Conservation (phyloP, 2,888 invertebrate species). For the Hipparchia sbordonii region DNA sequence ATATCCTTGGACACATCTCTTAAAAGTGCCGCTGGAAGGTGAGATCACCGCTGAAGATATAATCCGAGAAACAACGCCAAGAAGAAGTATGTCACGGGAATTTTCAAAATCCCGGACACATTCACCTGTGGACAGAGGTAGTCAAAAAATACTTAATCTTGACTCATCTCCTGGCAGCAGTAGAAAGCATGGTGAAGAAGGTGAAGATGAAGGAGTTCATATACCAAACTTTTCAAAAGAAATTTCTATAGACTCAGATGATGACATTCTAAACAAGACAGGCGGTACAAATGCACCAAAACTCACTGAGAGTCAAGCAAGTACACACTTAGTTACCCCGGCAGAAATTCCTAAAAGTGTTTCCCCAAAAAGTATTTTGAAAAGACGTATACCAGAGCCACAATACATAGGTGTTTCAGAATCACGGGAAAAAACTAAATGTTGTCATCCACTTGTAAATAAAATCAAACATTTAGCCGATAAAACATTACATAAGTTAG, state of each 20-base stretch:
- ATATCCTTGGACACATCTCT: conserved; percentile 91
- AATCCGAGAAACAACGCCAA: conserved; percentile 71
- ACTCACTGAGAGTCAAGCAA: conserved; percentile 61
- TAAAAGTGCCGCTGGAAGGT: conserved; percentile 84
- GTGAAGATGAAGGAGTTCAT: conserved; percentile 72
- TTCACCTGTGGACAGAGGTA: conserved; percentile 64
- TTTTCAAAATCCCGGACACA: conserved; percentile 73
- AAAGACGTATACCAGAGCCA: conserved; percentile 74
- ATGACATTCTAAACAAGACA: conserved; percentile 62
- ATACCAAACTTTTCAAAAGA: conserved; percentile 79
- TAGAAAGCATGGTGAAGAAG: conserved; percentile 74
- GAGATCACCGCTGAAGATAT: conserved; percentile 79
- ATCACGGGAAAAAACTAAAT: conserved; percentile 78
- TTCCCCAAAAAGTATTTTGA: conserved; percentile 81
- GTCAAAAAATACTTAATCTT: conserved; percentile 72
- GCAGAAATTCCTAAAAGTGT: conserved; percentile 68
- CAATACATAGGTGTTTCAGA: conserved; percentile 71
- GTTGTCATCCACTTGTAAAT: conserved; percentile 85
- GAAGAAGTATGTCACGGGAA: conserved; percentile 78
- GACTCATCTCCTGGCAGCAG: conserved; percentile 80
- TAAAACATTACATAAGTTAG: conserved; percentile 81
- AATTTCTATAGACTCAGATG: conserved; percentile 75
- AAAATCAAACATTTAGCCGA: conserved; percentile 86
- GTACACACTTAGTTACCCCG: conserved; percentile 58
- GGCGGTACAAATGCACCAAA: conserved; percentile 51